Conservation (phyloP, 2,797 vertebrate species). For the Sardinella longiceps region DNA sequence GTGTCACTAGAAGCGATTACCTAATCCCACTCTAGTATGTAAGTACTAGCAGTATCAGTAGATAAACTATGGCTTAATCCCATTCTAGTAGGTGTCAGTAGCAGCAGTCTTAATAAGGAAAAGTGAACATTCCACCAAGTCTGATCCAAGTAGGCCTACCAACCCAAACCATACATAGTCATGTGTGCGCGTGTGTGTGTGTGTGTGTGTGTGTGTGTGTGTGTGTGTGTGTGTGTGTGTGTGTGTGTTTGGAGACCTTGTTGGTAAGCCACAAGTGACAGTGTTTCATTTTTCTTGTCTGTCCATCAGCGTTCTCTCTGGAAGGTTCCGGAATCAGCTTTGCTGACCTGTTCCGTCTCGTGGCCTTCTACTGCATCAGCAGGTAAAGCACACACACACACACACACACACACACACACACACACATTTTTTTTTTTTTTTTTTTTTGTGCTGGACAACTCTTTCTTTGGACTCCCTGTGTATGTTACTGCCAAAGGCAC, state of each 20-base stretch:
- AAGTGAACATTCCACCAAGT: too few species aligned
- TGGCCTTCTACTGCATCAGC: slow-evolving; percentile 97
- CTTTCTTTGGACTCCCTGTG: too few species aligned
- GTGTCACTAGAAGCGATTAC: too few species aligned
- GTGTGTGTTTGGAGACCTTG: not conserved
- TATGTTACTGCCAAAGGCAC: too few species aligned
- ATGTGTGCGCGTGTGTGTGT: not conserved
- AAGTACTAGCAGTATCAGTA: too few species aligned
- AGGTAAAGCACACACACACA: slow-evolving; percentile 73
- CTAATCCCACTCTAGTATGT: too few species aligned
- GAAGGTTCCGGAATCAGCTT: slow-evolving; percentile 93
- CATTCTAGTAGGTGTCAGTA: not conserved
- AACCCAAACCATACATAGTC: not conserved
- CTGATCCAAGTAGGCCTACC: too few species aligned
- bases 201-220: not conserved
- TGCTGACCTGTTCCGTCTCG: slow-evolving; percentile 90
- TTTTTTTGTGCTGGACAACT: too few species aligned
- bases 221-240: not conserved
- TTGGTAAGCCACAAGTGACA: not conserved
- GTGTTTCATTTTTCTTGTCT: not conserved
- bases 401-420: not conserved
- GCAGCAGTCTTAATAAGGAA: too few species aligned
- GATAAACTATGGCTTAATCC: not conserved
- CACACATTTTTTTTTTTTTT: too few species aligned
- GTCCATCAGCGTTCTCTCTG: slow-evolving; percentile 84